Conservation (phyloP, 2,888 invertebrate species). For the Caenorhabditis sp. region DNA sequence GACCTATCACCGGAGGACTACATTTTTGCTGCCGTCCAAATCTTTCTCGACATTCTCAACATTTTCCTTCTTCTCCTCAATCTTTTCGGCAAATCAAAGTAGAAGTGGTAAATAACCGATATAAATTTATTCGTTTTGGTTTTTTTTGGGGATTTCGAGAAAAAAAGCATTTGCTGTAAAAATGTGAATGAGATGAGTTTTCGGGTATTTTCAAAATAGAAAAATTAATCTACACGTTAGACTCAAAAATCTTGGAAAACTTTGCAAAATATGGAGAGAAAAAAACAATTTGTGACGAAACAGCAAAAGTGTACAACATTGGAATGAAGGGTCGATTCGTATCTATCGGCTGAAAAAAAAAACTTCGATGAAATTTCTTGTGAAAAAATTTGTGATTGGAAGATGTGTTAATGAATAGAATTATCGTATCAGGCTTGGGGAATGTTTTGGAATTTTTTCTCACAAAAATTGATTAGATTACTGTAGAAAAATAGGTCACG, state of each 20-base stretch:
- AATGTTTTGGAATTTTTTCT: too few relatives aligned
- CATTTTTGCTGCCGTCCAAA: constrained; percentile 76
- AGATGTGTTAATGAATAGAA: too few relatives aligned
- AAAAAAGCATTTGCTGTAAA: neutral
- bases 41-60: constrained; percentile 78
- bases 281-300: neutral
- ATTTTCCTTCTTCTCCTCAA: constrained; percentile 76
- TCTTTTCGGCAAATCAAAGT: constrained; percentile 51
- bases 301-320: neutral
- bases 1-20: constrained; percentile 76
- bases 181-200: too few relatives aligned
- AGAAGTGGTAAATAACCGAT: too few relatives aligned
- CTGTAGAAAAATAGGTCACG: too few relatives aligned
- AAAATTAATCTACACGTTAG: neutral
- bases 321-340: neutral
- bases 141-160: too few relatives aligned
- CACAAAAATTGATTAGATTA: too few relatives aligned
- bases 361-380: neutral
- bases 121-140: too few relatives aligned
- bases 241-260: neutral
- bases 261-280: neutral
- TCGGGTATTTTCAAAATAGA: neutral
- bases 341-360: neutral
- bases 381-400: neutral
- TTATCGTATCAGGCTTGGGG: too few relatives aligned